Base-by-base conservation (phyloP, 1,140 invertebrate genomes). In the Muscidifurax raptorellus region DNA sequence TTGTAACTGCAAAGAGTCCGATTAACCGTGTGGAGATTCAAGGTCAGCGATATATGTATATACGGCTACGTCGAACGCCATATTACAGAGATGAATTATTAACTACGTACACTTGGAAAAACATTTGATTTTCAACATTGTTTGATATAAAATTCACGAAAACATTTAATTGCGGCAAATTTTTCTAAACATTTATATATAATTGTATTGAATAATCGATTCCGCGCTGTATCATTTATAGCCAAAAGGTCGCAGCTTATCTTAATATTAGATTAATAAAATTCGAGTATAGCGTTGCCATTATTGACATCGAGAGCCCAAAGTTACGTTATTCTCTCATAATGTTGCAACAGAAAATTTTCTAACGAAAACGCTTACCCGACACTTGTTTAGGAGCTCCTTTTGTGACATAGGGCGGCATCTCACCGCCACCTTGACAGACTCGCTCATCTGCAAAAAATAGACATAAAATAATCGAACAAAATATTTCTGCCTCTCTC, bases 401-500 rank as follows among this genome's bases (percentile, higher is more conserved):
- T 89, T 89, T 71, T 90, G 87, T 78, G 89, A 90, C 95, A 98
- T 97, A 25, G 98, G 98, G 52, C 98, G 95, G 94, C 98, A 99
- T 93, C 98, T 94, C 84, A 98, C 97, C 72, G 98, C 96, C 25
- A 98, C 97, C 94, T 97, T 97, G 28, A 98, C 97, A 86, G 96
- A 95, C 94, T 98, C 98, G 71, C 96, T 95, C 95, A 95, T 95
- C 90, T 93, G 83, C 30, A 78, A 86, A n/a, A n/a, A 69, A 69
- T 28, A 69, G 76, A 40, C 74, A 44, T 67, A 59, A 74, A 85
- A 80, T 67, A 52, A 86, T 79, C 52, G n/a, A 7, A 59, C 52
- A 52, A 10, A n/a, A 13, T 47, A 7, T 59, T n/a, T 59, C 15
- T 47, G 3, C 1, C 47, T 59, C 7, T n/a, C 52, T 59, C 18